Evolutionary conservation across 2,888 invertebrate species (phyloP).

Genomic region (Mesorhabditis belari): DNA sequence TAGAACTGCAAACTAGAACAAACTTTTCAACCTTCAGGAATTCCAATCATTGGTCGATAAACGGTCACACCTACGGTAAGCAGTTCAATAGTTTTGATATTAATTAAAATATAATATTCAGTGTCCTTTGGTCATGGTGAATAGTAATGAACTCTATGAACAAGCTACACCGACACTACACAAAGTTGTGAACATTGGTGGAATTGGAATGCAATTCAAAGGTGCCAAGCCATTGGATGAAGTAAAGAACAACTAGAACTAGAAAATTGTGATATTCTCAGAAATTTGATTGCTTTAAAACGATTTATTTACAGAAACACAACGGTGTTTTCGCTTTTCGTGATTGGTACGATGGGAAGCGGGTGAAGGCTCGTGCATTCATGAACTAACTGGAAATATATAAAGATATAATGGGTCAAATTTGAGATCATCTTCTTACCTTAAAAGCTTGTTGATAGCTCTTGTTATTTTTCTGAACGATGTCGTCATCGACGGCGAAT

Average conservation of each 20-base stretch:
- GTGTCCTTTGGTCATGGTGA: no score
- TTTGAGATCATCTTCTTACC: not conserved
- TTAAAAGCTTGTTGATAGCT: not conserved
- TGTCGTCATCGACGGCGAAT: not conserved
- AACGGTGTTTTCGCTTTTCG: not conserved
- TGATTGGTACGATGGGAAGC: not conserved
- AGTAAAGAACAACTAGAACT: slow-evolving; percentile 7
- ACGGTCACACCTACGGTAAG: no score
- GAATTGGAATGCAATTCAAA: slow-evolving; percentile 36
- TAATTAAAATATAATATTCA: no score
- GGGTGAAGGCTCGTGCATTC: not conserved
- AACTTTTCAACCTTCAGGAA: no score
- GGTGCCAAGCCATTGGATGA: slow-evolving; percentile 23
- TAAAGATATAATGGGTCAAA: no score
- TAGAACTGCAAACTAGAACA: no score
- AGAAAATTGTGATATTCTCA: no score
- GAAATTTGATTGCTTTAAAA: slow-evolving; percentile 21
- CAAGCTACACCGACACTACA: slow-evolving; percentile 36
- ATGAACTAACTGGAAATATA: not conserved
- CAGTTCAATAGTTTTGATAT: no score
- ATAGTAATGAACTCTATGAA: slow-evolving; percentile 39
- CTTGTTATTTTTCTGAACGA: not conserved
- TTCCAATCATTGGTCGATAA: slow-evolving; percentile 25
- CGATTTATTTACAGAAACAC: not conserved
- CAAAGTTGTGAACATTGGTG: slow-evolving; percentile 40